Conservation (phyloP, 2,888 invertebrate species). For the Cryptus armator region DNA sequence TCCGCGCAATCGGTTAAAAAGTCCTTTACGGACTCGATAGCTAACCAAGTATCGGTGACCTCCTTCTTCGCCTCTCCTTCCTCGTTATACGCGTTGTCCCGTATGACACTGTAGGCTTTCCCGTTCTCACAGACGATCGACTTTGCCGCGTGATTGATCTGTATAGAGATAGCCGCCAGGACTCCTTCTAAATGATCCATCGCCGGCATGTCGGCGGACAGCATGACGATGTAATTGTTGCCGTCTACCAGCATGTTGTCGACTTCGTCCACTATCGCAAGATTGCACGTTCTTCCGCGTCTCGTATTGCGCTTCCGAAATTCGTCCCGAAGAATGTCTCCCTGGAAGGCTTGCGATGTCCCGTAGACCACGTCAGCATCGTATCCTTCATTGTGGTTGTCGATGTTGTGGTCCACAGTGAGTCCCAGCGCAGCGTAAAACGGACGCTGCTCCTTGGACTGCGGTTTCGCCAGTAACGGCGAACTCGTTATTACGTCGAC, state of each 20-base stretch:
- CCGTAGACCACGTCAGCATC: conserved; percentile 79
- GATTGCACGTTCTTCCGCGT: conserved; percentile 74
- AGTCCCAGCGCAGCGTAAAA: conserved; percentile 77
- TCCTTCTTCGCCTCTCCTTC: conserved; percentile 68
- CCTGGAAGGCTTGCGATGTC: conserved; percentile 79
- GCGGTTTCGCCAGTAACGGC: conserved; percentile 78
- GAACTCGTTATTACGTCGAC: conserved; percentile 82
- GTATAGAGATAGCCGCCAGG: conserved; percentile 72
- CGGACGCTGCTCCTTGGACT: conserved; percentile 70
- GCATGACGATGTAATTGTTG: conserved; percentile 82
- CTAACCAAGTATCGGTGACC: conserved; percentile 64
- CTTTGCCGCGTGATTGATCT: conserved; percentile 67
- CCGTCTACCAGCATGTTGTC: conserved; percentile 84
- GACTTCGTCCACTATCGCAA: conserved; percentile 84
- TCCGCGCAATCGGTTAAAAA: conserved; percentile 47
- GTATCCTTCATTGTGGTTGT: conserved; percentile 70
- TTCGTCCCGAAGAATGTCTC: conserved; percentile 78
- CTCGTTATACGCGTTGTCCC: conserved; percentile 60
- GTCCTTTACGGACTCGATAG: conserved; percentile 65
- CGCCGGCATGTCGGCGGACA: conserved; percentile 81
- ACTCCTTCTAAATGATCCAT: conserved; percentile 81
- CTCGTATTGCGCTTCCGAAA: conserved; percentile 79
- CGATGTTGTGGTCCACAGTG: conserved; percentile 76
- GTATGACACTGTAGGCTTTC: not conserved
- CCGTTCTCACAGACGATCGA: not conserved